These are phyloP conservation scores for Actinostola sp. DNA, from an alignment of 92 coral and sea anemone genomes.

Conservation along the genomic window DNA sequence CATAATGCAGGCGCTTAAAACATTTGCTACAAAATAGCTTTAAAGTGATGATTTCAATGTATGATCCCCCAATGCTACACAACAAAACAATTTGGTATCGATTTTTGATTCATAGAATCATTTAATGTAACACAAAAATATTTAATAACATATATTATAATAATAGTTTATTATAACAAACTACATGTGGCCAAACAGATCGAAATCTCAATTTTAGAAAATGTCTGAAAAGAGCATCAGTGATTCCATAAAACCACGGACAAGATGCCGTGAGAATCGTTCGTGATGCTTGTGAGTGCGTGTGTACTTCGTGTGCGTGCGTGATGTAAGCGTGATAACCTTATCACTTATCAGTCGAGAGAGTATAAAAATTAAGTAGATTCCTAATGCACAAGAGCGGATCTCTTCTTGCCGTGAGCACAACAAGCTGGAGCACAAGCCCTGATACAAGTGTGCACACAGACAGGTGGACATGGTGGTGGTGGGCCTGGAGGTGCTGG, in stretches of 20 bases:
- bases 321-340: conserved; percentile 39
- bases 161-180: conserved; percentile 33
- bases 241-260: conserved; percentile 9
- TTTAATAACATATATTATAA: conserved; percentile 37
- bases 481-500: conserved; percentile 99
- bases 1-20: too few species aligned
- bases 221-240: conserved; percentile 10
- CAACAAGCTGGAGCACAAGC: conserved; percentile 98
- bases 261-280: conserved; percentile 9
- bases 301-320: conserved; percentile 17
- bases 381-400: conserved; percentile 54
- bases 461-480: conserved; percentile 99
- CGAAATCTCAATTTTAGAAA: conserved; percentile 42
- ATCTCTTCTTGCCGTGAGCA: conserved; percentile 87
- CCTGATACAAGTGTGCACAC: conserved; percentile 99
- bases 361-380: conserved; percentile 67
- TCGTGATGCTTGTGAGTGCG: conserved; percentile 28
- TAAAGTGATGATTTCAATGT: too few species aligned
- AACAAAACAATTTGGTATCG: background rate
- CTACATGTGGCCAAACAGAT: conserved; percentile 56
- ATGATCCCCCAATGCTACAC: too few species aligned
- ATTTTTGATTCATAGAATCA: conserved; percentile 37
- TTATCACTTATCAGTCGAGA: conserved; percentile 46
- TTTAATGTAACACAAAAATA: conserved; percentile 54
- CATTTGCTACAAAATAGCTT: too few species aligned